phyloP scores from a whole-genome alignment of 2,113 vertebrate genomes.

The Calyptomena viridis region DNA sequence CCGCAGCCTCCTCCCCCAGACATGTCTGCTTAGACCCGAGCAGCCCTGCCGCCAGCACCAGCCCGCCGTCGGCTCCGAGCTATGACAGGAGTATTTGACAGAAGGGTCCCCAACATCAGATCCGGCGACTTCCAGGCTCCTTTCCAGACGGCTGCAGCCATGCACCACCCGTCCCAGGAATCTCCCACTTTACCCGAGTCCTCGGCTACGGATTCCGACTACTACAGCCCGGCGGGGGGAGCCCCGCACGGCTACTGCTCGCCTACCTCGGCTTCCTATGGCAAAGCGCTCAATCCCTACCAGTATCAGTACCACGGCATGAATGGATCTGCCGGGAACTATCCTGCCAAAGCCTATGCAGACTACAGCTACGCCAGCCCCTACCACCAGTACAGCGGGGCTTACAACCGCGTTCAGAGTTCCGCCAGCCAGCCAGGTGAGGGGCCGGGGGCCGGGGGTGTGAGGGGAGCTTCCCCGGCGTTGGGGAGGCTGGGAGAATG shows the following conservation, averaged over 20 bases:
- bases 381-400: constrained; percentile 90
- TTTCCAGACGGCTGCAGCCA: constrained; percentile 82
- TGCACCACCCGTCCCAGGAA: constrained; percentile 93
- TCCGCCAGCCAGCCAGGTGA: constrained; percentile 91
- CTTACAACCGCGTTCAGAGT: constrained; percentile 90
- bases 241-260: constrained; percentile 95
- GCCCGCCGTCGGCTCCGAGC: constrained; percentile 49
- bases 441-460: not conserved
- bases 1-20: constrained; percentile 58
- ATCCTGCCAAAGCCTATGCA: constrained; percentile 90
- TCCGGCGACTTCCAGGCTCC: constrained; percentile 90
- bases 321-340: constrained; percentile 88
- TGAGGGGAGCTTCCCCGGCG: not conserved
- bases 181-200: constrained; percentile 98
- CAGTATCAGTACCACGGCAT: constrained; percentile 96
- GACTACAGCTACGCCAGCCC: constrained; percentile 91
- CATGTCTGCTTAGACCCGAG: constrained; percentile 76
- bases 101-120: constrained; percentile 91
- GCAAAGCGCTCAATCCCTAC: constrained; percentile 93
- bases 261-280: constrained; percentile 90
- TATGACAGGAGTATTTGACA: constrained; percentile 99
- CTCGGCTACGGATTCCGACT: constrained; percentile 96
- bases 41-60: constrained; percentile 42
- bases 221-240: constrained; percentile 91
- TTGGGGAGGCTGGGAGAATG: not conserved